A percentile compares a stretch with the other conserved stretches of the same genome.
Evolutionary conservation across 2,113 vertebrate genomes (phyloP).

Genomic region (Alectura lathami): DNA sequence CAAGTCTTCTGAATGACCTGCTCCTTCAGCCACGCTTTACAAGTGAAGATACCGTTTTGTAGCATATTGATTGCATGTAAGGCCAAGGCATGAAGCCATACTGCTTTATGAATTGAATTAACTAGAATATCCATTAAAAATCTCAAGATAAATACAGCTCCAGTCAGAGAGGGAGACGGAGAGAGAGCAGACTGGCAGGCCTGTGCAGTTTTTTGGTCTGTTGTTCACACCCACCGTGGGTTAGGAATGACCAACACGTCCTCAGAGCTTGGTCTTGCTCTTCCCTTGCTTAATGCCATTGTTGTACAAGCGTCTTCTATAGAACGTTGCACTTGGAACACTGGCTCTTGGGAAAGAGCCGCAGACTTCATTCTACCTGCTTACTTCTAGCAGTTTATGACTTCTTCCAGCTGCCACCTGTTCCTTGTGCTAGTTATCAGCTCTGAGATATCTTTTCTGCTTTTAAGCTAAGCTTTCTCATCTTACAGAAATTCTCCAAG

Average conservation of each 20-base stretch:
- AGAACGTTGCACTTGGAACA: neutral
- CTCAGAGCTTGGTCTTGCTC: neutral
- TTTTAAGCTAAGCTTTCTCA: neutral
- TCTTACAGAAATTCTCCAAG: neutral
- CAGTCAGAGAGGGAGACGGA: neutral
- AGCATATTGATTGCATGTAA: neutral
- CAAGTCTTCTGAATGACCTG: neutral
- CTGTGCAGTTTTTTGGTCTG: neutral
- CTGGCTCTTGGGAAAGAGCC: neutral
- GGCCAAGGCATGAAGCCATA: neutral
- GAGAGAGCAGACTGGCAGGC: accelerated
- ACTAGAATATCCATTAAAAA: neutral
- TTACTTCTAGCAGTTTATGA: neutral
- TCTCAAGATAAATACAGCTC: neutral
- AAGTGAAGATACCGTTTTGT: neutral
- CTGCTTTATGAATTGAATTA: neutral
- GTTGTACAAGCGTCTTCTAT: neutral
- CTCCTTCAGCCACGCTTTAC: neutral
- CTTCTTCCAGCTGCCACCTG: neutral
- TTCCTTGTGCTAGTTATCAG: neutral
- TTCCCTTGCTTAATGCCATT: neutral
- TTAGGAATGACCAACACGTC: accelerated
- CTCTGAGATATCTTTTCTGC: neutral
- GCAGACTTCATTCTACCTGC: neutral
- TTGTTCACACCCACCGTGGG: neutral